Conservation (phyloP, 2,113 vertebrate species). For the Hypomesus transpacificus region DNA sequence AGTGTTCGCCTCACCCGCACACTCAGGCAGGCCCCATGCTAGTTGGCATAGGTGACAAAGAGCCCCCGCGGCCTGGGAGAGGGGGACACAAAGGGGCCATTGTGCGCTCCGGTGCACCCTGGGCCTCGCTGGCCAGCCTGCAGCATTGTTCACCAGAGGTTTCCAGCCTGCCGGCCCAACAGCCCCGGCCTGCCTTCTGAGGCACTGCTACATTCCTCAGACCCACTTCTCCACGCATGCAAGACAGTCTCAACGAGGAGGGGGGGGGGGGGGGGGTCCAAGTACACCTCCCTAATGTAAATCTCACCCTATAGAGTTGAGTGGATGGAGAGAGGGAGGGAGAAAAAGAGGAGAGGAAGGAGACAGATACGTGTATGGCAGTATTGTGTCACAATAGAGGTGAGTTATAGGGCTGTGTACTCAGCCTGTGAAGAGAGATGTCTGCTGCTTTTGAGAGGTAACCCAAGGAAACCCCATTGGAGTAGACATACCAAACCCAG, state of each 20-base stretch:
- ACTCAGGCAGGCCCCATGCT: constrained; percentile 56
- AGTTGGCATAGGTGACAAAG: constrained; percentile 64
- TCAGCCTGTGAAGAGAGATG: neutral
- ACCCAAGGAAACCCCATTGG: constrained; percentile 36
- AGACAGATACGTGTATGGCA: neutral
- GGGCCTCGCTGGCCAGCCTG: constrained; percentile 45
- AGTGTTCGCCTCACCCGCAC: constrained; percentile 22
- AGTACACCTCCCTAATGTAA: neutral
- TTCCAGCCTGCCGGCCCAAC: constrained; percentile 34
- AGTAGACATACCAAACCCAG: constrained; percentile 12
- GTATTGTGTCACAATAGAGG: constrained; percentile 17
- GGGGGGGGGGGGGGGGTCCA: neutral
- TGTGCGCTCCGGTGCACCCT: constrained; percentile 52
- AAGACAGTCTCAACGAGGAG: constrained; percentile 11
- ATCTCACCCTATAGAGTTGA: neutral
- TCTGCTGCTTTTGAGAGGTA: constrained; percentile 18
- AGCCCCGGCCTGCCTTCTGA: constrained; percentile 22
- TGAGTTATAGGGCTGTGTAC: constrained; percentile 15
- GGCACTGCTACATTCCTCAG: constrained; percentile 35
- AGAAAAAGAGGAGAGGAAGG: neutral
- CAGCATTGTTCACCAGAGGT: constrained; percentile 49
- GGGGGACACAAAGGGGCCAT: constrained; percentile 67
- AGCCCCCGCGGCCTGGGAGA: constrained; percentile 59
- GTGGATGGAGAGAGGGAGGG: constrained; percentile 2
- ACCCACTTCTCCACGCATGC: constrained; percentile 23